These are phyloP conservation scores for Acronicta aceris DNA, from an alignment of 2,888 invertebrate species.

Conservation along the genomic window DNA sequence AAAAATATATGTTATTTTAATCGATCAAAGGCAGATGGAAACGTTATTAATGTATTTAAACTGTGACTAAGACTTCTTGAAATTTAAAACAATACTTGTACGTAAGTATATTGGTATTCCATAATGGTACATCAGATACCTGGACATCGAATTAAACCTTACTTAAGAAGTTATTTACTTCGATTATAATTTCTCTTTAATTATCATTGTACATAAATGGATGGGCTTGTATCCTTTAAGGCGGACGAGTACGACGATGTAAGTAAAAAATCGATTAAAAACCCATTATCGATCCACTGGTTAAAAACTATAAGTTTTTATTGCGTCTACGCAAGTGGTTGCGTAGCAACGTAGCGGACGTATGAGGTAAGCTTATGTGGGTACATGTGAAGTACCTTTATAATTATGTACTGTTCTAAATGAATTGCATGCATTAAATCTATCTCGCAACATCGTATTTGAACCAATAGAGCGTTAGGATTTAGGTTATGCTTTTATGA, in stretches of 20 bases:
- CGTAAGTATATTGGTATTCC: slow-evolving; percentile 11
- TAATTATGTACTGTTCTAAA: slow-evolving; percentile 17
- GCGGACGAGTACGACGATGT: slow-evolving; percentile 32
- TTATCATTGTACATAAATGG: slow-evolving; percentile 43
- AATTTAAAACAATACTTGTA: too few relatives aligned
- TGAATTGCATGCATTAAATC: too few relatives aligned
- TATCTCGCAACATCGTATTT: too few relatives aligned
- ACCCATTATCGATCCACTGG: slow-evolving; percentile 62
- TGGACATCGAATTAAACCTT: slow-evolving; percentile 44
- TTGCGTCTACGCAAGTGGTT: slow-evolving; percentile 46
- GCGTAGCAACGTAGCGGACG: slow-evolving; percentile 20
- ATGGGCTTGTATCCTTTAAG: slow-evolving; percentile 37
- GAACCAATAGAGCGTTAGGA: neutral
- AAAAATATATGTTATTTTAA: too few relatives aligned
- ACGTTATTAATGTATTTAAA: too few relatives aligned
- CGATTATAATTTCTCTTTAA: slow-evolving; percentile 57
- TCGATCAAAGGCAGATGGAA: too few relatives aligned
- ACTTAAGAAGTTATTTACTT: slow-evolving; percentile 54
- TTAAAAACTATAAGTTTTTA: slow-evolving; percentile 59
- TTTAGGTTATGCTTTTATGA: too few relatives aligned
- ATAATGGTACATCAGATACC: slow-evolving; percentile 27
- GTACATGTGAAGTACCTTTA: slow-evolving; percentile 5
- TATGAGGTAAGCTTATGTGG: slow-evolving; percentile 39
- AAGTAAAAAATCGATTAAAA: slow-evolving; percentile 68
- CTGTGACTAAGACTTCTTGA: too few relatives aligned